phyloP scores from a whole-genome alignment of 2,113 vertebrate genomes.

The Climacteris rufus region DNA sequence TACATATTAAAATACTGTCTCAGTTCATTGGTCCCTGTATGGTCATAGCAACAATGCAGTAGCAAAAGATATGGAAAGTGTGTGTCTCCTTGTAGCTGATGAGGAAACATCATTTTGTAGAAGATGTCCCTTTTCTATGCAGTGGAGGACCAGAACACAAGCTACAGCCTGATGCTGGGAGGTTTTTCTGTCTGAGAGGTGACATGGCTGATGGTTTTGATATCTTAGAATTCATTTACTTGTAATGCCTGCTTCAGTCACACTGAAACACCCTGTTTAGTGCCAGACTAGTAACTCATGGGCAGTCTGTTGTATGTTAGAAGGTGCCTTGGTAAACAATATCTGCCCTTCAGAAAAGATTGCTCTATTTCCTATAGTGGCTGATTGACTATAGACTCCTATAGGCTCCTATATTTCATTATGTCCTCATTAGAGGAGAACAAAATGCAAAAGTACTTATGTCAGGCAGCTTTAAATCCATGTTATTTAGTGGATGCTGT shows the following conservation, averaged over 20 bases:
- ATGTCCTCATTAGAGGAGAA: accelerated
- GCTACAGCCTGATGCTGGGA: not conserved
- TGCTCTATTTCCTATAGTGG: not conserved
- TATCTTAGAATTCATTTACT: not conserved
- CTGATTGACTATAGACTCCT: not conserved
- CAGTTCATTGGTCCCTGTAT: not conserved
- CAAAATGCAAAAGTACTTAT: not conserved
- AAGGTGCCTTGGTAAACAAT: not conserved
- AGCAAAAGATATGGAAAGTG: not conserved
- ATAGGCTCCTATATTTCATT: not conserved
- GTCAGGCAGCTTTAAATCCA: not conserved
- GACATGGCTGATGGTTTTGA: not conserved
- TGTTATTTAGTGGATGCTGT: not conserved
- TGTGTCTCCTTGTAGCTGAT: not conserved
- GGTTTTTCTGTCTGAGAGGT: not conserved
- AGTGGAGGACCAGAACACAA: not conserved
- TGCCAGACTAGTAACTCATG: not conserved
- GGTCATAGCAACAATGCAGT: not conserved
- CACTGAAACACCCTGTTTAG: not conserved
- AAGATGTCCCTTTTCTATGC: not conserved
- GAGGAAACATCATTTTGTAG: not conserved
- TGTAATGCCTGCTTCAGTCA: not conserved
- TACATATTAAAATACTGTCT: not conserved
- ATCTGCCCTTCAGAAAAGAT: not conserved
- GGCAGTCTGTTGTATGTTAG: not conserved